Conservation (phyloP, 1,140 invertebrate genomes). For the Chlorops oryzae region DNA sequence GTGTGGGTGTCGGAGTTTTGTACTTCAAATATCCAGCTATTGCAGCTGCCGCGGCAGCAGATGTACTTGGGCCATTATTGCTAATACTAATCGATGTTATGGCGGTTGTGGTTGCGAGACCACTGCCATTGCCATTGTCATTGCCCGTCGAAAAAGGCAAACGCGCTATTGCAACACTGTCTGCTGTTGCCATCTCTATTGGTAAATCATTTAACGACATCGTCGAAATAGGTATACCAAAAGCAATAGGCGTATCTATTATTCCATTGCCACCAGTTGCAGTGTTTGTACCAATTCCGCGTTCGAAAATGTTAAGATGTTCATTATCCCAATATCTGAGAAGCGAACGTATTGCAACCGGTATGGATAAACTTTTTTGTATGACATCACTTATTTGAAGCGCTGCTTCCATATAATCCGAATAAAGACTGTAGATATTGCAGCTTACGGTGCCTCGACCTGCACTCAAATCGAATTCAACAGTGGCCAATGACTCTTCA, state of each 20-base stretch:
- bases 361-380: constrained; percentile 85
- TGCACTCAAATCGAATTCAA: constrained; percentile 81
- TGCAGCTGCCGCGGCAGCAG: constrained; percentile 6
- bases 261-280: constrained; percentile 39
- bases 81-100: constrained; percentile 4
- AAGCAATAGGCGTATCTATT: constrained; percentile 14
- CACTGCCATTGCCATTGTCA: too few species aligned
- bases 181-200: too few species aligned
- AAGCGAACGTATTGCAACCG: constrained; percentile 70
- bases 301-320: constrained; percentile 51
- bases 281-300: constrained; percentile 32
- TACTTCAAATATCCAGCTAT: constrained; percentile 12
- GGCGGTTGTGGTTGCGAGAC: too few species aligned
- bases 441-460: constrained; percentile 65
- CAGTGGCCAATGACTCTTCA: constrained; percentile 86
- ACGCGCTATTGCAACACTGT: too few species aligned
- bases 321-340: constrained; percentile 61
- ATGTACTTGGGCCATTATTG: constrained; percentile 11
- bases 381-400: constrained; percentile 76
- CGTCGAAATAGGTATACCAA: too few species aligned
- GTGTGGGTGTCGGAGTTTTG: constrained; percentile 47
- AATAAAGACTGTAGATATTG: constrained; percentile 57
- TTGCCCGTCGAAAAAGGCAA: too few species aligned
- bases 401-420: constrained; percentile 55
- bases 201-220: too few species aligned